A percentile compares a stretch with the other conserved stretches of the same genome.
Evolutionary conservation across 1,140 invertebrate species (phyloP).

Genomic region (Diabrotica undecimpunctata): DNA sequence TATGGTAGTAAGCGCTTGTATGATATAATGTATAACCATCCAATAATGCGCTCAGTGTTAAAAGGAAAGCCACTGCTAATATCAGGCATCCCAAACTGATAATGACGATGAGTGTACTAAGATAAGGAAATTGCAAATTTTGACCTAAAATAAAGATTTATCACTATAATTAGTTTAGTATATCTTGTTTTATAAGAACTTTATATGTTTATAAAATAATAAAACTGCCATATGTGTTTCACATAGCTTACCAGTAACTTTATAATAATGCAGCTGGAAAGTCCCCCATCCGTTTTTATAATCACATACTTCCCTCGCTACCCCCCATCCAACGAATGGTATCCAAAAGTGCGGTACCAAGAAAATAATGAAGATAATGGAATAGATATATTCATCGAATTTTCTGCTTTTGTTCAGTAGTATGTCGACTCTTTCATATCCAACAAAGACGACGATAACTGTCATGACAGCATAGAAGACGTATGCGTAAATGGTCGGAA

Average conservation of each 20-base stretch:
- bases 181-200: no score
- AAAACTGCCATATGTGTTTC: no score
- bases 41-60: constrained; percentile 54
- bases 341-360: constrained; percentile 62
- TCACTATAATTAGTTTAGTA: constrained; percentile 5
- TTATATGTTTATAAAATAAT: no score
- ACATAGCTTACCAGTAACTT: constrained; percentile 42
- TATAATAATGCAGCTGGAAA: constrained; percentile 47
- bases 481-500: constrained; percentile 56
- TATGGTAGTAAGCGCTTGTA: constrained; percentile 58
- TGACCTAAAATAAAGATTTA: constrained; percentile 43
- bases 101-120: constrained; percentile 55
- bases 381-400: constrained; percentile 63
- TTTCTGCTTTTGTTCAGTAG: constrained; percentile 52
- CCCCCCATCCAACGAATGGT: constrained; percentile 62
- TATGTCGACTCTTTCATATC: constrained; percentile 55
- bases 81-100: constrained; percentile 57
- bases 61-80: constrained; percentile 54
- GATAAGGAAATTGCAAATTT: constrained; percentile 55
- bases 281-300: constrained; percentile 61
- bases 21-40: constrained; percentile 59
- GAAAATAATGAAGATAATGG: constrained; percentile 59
- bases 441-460: constrained; percentile 53
- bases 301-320: constrained; percentile 58
- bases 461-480: constrained; percentile 56